phyloP scores from a whole-genome alignment of 2,113 vertebrate species.

The Eolophus roseicapilla region DNA sequence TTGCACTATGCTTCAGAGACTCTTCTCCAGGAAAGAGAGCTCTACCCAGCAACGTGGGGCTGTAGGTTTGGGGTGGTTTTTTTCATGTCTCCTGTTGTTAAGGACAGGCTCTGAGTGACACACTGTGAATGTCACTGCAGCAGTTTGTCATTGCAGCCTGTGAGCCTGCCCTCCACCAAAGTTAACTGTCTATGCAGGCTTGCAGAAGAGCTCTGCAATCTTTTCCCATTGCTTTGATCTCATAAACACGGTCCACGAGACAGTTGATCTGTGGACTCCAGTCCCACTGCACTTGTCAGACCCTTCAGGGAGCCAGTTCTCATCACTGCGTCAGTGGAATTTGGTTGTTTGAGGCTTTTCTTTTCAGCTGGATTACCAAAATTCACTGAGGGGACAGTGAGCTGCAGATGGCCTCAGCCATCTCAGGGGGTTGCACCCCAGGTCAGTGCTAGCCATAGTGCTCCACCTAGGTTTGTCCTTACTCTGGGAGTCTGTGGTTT shows the following conservation, averaged over 20 bases:
- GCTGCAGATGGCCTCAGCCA: neutral
- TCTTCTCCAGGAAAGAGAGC: neutral
- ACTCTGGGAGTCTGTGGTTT: neutral
- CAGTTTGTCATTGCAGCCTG: slow-evolving; percentile 16
- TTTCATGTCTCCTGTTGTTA: neutral
- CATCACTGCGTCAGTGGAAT: neutral
- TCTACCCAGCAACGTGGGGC: neutral
- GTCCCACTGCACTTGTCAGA: neutral
- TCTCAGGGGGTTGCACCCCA: neutral
- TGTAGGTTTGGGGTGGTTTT: neutral
- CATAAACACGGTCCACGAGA: rapidly evolving
- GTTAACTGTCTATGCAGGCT: neutral
- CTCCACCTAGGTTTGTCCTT: neutral
- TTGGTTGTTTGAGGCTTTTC: neutral
- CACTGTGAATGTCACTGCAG: slow-evolving; percentile 20
- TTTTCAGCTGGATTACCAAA: neutral
- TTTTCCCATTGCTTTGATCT: neutral
- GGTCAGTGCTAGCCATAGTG: neutral
- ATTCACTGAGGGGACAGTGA: neutral
- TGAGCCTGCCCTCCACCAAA: slow-evolving; percentile 7
- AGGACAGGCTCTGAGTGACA: neutral
- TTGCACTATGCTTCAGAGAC: neutral
- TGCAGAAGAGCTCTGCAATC: rapidly evolving
- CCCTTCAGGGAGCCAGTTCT: neutral
- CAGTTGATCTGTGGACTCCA: neutral